phyloP scores from a whole-genome alignment of 2,113 vertebrate species.

The Ursus arctos region DNA sequence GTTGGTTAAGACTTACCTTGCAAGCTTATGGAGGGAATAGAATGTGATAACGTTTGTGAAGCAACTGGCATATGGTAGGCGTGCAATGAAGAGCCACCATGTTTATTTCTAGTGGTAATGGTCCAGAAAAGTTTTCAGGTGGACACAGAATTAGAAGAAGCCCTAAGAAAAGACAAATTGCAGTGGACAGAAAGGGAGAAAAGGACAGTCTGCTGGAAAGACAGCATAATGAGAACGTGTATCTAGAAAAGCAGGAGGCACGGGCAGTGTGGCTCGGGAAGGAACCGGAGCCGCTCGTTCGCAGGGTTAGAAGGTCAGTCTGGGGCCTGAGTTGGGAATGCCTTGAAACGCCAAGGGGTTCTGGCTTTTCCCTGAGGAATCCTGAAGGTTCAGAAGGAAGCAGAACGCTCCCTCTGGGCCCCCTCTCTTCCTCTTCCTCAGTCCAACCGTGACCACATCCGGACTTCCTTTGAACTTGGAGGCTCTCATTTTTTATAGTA shows the following conservation, averaged over 20 bases:
- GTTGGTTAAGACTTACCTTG: neutral
- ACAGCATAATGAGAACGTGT: fast-evolving
- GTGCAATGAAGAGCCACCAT: neutral
- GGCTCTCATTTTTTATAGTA: neutral
- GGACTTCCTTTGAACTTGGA: constrained; percentile 69
- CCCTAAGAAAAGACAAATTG: neutral
- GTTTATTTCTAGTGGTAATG: neutral
- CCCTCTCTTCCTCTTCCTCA: constrained; percentile 16
- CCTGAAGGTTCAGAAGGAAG: neutral
- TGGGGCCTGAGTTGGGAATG: neutral
- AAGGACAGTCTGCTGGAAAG: fast-evolving
- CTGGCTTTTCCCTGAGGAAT: neutral
- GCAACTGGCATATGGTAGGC: neutral
- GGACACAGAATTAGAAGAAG: neutral
- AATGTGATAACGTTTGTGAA: neutral
- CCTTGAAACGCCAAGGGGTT: neutral
- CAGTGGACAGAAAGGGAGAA: no score
- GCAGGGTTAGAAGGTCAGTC: fast-evolving
- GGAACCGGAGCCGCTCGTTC: neutral
- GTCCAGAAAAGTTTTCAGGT: neutral
- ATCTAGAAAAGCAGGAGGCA: neutral
- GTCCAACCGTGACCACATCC: constrained; percentile 66
- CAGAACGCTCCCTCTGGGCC: neutral
- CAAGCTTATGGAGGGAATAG: neutral
- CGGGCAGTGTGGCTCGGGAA: fast-evolving